A percentile compares a stretch with the other conserved stretches of the same genome.
Evolutionary conservation across 2,888 invertebrate genomes (phyloP).

Genomic region (Drosophila lutescens): DNA sequence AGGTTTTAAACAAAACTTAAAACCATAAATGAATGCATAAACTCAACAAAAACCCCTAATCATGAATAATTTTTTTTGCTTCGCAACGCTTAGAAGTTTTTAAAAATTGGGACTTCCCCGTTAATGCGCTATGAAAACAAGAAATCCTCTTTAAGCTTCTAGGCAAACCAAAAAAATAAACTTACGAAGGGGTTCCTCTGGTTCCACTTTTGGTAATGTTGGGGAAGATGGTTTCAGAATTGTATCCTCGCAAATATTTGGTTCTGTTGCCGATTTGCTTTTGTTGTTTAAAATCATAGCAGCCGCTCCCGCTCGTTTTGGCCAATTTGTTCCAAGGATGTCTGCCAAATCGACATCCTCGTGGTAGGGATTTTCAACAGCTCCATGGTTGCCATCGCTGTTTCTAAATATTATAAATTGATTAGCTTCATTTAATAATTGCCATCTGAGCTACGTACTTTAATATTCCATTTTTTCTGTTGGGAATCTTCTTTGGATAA

Average conservation of each 20-base stretch:
- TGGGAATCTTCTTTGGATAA: constrained; percentile 25
- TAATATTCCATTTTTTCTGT: constrained; percentile 28
- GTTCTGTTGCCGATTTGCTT: constrained; percentile 31
- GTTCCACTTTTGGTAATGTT: constrained; percentile 12
- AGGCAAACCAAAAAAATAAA: background rate
- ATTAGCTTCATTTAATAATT: background rate
- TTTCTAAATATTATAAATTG: constrained; percentile 5
- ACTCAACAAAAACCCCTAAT: too few species aligned
- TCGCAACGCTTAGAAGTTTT: too few species aligned
- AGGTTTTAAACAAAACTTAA: too few species aligned
- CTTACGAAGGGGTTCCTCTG: constrained; percentile 39
- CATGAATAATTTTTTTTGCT: too few species aligned
- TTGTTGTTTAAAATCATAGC: constrained; percentile 82
- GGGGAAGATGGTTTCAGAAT: constrained; percentile 29
- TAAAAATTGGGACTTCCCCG: too few species aligned
- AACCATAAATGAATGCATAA: too few species aligned
- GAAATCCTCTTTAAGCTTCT: background rate
- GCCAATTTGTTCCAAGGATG: constrained; percentile 82
- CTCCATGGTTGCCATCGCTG: constrained; percentile 10
- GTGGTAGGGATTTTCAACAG: constrained; percentile 59
- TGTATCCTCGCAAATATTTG: constrained; percentile 22
- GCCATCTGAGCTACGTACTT: constrained; percentile 7
- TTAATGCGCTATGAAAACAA: background rate
- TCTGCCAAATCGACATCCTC: constrained; percentile 81
- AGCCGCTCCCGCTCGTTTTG: constrained; percentile 80